Evolutionary conservation across 2,113 vertebrate species (phyloP), one percentile per base, ranked within the genome.

Genomic region (Neofelis nebulosa): DNA sequence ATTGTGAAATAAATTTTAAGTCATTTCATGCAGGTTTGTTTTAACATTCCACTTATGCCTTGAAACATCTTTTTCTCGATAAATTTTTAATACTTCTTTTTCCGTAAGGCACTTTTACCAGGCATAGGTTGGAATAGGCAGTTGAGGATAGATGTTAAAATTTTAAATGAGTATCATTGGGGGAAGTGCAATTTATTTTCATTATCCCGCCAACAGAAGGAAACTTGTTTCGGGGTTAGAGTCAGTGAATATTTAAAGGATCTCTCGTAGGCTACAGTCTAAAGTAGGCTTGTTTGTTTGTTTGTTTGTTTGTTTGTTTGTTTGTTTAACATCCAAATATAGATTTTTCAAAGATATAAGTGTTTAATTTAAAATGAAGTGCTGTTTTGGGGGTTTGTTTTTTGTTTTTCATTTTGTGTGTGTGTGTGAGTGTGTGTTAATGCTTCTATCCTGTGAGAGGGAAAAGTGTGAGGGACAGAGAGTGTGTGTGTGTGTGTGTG

Each of bases 41-140:
- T 92, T 96, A 97, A 65, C 80, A 96, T 89, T 98, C 96, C 97
- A 97, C 89, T 97, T 97, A 98, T 76, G 97, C 98, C 98, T 98
- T 98, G 95, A 95, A 89, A 61, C 86, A 91, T 96, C 94, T 68
- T 97, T 97, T 96, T 74, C 97, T 80, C 92, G 95, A 73, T 97
- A 69, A 82, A 18, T 52, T 55, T 41, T 25, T n/a, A 48, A 93
- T 95, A 41, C 71, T 94, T 68, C 83, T 98, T 96, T 93, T 95
- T 80, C 41, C 9, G 18, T 68, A 50, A 65, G 96, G 90, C 94
- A 91, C 93, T 95, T 55, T 95, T 97, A 97, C 92, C 85, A 23
- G 48, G 63, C 66, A 16, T 55, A 0, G 81, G 29, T 94, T 73
- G 55, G 33, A 83, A 95, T 94, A 68, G 93, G 95, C 63, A 94